These are phyloP conservation scores for Perizoma flavofasciatum DNA, from an alignment of 2,888 invertebrate genomes.

Conservation along the genomic window DNA sequence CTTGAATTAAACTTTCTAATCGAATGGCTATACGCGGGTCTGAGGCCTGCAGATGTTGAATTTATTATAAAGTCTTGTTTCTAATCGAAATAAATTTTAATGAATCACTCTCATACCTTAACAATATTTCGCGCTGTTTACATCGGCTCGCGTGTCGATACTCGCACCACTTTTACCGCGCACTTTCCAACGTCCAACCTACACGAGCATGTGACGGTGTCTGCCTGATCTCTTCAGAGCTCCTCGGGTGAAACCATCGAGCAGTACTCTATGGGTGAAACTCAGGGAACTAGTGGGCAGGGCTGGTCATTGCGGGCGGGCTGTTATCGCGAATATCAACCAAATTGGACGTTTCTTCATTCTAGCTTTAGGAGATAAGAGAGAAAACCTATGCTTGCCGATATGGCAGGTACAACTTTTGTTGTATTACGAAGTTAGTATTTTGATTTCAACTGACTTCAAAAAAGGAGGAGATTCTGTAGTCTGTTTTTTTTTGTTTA, in stretches of 20 bases:
- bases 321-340: slow-evolving; percentile 2
- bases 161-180: slow-evolving; percentile 11
- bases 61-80: too few relatives aligned
- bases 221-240: slow-evolving; percentile 1
- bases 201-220: slow-evolving; percentile 11
- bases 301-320: neutral
- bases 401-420: too few relatives aligned
- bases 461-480: too few relatives aligned
- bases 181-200: slow-evolving; percentile 17
- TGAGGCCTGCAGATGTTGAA: too few relatives aligned
- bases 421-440: too few relatives aligned
- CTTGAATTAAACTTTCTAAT: too few relatives aligned
- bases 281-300: slow-evolving; percentile 1
- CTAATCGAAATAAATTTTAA: too few relatives aligned
- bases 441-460: too few relatives aligned
- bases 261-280: slow-evolving; percentile 2
- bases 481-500: too few relatives aligned
- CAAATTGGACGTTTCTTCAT: slow-evolving; percentile 9
- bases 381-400: too few relatives aligned
- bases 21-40: too few relatives aligned
- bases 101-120: slow-evolving; percentile 16
- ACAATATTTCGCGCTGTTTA: slow-evolving; percentile 11
- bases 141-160: slow-evolving; percentile 17
- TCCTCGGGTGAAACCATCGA: slow-evolving; percentile 10
- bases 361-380: slow-evolving; percentile 6